Evolutionary conservation across 2,888 invertebrate genomes (phyloP).

Genomic region (Eupeodes latifasciatus): DNA sequence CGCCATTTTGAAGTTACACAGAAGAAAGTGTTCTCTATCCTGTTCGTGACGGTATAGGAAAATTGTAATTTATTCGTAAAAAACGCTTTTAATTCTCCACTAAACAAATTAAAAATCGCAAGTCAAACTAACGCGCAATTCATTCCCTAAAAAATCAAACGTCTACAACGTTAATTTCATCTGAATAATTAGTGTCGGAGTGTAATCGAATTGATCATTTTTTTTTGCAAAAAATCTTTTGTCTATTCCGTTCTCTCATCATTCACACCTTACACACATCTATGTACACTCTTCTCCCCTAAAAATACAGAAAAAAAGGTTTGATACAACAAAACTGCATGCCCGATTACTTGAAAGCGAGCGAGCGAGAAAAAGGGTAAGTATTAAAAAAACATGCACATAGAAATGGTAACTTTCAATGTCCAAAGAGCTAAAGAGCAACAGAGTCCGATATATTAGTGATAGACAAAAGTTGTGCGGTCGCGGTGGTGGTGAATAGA

Average conservation of each 20-base stretch:
- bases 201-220: conserved; percentile 60
- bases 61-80: conserved; percentile 72
- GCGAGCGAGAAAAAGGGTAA: conserved; percentile 71
- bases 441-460: conserved; percentile 41
- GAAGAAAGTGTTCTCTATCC: conserved; percentile 78
- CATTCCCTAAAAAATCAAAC: conserved; percentile 48
- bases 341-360: conserved; percentile 49
- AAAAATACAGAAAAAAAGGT: conserved; percentile 30
- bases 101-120: conserved; percentile 47
- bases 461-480: conserved; percentile 31
- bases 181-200: conserved; percentile 60
- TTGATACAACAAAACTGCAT: conserved; percentile 69
- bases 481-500: conserved; percentile 14
- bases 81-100: conserved; percentile 67
- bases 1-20: conserved; percentile 78
- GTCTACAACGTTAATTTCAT: conserved; percentile 58
- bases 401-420: conserved; percentile 30
- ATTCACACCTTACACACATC: conserved; percentile 69
- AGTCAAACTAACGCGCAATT: conserved; percentile 59
- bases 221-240: conserved; percentile 71
- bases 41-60: conserved; percentile 77
- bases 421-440: conserved; percentile 55
- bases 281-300: conserved; percentile 37
- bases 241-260: conserved; percentile 75
- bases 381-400: conserved; percentile 55